Evolutionary conservation across 2,113 vertebrate genomes (phyloP).

Genomic region (Coptodon bakossiorum): DNA sequence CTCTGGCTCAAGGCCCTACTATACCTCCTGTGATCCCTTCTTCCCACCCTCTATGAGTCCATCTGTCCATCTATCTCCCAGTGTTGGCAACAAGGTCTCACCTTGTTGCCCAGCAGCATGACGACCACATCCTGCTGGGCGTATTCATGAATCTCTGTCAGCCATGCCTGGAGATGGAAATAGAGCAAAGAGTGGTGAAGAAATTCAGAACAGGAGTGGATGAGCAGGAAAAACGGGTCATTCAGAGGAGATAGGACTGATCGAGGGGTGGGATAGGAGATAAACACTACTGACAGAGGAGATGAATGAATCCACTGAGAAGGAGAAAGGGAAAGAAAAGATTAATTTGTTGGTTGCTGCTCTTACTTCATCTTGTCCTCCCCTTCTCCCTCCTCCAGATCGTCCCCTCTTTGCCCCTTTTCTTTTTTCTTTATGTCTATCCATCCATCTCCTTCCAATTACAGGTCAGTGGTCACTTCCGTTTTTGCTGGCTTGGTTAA

Average conservation of each 20-base stretch:
- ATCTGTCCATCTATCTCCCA: conserved; percentile 29
- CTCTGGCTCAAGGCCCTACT: not conserved
- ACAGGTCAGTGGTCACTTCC: not conserved
- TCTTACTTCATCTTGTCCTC: not conserved
- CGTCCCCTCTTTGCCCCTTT: not conserved
- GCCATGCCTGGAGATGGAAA: conserved; percentile 80
- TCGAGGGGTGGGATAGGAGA: not conserved
- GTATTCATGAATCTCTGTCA: conserved; percentile 91
- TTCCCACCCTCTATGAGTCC: conserved; percentile 26
- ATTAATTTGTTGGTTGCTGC: not conserved
- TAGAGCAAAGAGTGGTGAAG: not conserved
- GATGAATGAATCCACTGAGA: not conserved
- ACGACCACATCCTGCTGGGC: conserved; percentile 91
- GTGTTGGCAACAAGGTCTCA: conserved; percentile 50
- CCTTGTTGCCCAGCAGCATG: conserved; percentile 97
- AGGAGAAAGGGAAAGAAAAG: not conserved
- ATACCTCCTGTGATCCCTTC: not conserved
- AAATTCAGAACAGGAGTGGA: not conserved
- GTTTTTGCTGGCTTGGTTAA: not conserved
- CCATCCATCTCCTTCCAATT: conserved; percentile 28
- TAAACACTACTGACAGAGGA: not conserved
- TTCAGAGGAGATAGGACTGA: not conserved
- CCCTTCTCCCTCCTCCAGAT: not conserved
- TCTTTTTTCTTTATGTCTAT: not conserved
- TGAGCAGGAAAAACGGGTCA: not conserved